Conservation (phyloP, 2,113 vertebrate species). For the Uria aalge region DNA sequence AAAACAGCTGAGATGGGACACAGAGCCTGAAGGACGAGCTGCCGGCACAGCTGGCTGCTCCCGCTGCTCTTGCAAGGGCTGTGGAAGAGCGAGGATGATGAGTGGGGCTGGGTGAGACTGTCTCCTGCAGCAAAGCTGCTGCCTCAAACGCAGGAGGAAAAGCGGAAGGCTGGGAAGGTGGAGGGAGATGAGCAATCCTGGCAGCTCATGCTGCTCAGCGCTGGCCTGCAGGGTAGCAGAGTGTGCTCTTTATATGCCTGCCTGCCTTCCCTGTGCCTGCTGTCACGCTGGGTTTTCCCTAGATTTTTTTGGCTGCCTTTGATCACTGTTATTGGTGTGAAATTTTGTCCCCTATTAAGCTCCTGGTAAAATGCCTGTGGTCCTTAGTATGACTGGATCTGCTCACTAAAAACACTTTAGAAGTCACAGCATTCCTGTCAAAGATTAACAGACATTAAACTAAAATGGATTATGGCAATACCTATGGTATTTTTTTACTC, state of each 20-base stretch:
- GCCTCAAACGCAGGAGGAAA: neutral
- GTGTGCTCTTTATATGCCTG: neutral
- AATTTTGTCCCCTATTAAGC: neutral
- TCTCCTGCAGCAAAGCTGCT: neutral
- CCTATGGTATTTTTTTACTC: neutral
- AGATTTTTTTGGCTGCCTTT: neutral
- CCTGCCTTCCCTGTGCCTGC: neutral
- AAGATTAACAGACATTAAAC: neutral
- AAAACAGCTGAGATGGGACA: neutral
- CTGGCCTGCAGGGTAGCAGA: neutral
- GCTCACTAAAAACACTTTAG: neutral
- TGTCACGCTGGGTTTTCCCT: neutral
- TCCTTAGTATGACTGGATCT: neutral
- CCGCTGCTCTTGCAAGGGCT: neutral
- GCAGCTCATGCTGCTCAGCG: neutral
- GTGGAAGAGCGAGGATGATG: accelerated
- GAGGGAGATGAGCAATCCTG: neutral
- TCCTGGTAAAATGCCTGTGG: neutral
- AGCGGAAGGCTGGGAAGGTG: neutral
- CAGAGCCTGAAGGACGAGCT: neutral
- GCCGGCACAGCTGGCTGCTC: neutral
- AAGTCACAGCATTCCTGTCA: neutral
- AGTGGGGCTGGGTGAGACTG: neutral
- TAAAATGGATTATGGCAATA: neutral
- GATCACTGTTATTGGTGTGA: neutral